Base-by-base conservation (phyloP, 2,888 invertebrate species). In the Phania funesta region DNA sequence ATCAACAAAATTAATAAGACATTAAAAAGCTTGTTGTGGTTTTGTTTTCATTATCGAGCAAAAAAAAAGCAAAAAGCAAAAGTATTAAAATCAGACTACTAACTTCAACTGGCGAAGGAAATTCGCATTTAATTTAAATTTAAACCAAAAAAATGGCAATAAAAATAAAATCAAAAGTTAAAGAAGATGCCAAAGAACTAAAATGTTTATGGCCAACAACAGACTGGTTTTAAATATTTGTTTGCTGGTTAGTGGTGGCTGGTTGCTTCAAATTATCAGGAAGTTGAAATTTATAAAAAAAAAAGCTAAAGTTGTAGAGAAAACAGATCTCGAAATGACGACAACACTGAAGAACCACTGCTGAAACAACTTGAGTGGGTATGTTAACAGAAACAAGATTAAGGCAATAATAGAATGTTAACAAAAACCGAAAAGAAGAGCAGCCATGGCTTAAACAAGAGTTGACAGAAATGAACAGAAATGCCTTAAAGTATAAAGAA, bases 321-420 rank as follows among this genome's bases (percentile, higher is more conserved):
- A 58, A 48, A 44, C 18, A 60, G 22, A 48, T 41, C 26, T 41
- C 13, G 46, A 54, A 46, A 9, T 58, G 48, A 73, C 26, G 5
- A 64, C 24, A 50, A 44, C 26, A 46, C 70, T 70, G 46, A 52
- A 46, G 22, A 54, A 64, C 32, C 44, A 73, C 73, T 62, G 44
- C 73, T 73, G 62, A 52, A 77, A 62, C 16, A 52, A 60, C 68
- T 60, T 52, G 68, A 68, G 76, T 76, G 68, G 76, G 76, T 70
- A 77, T 62, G 50, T 32, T 46, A n/a, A 62, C 35, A 32, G 38
- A 20, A 44, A 41, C 52, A 65, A 65, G 46, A 48, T n/a, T 20
- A 29, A n/a, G 29, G 18, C 38, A 41, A 29, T 54, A 41, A 65
- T 68, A 68, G n/a, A n/a, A 62, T 62, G 68, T 44, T 62, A 64